Evolutionary conservation across 2,888 invertebrate genomes (phyloP).

Genomic region (Plebejus anna): DNA sequence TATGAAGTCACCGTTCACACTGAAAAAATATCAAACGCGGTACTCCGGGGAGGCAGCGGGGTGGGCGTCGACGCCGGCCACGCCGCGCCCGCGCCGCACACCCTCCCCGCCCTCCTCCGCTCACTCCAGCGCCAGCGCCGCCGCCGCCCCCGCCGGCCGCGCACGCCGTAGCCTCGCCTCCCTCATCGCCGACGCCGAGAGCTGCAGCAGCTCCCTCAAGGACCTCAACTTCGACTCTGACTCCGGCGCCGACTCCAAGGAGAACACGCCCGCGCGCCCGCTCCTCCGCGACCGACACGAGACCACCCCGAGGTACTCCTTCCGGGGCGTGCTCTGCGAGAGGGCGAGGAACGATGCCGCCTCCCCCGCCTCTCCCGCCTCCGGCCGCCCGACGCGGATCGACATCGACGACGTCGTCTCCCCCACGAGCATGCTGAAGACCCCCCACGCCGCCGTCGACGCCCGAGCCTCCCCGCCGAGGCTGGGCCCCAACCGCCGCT

Average conservation of each 20-base stretch:
- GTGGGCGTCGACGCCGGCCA: conserved; percentile 63
- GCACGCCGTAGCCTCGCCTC: conserved; percentile 69
- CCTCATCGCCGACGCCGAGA: conserved; percentile 72
- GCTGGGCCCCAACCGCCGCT: conserved; percentile 57
- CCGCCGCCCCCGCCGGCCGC: conserved; percentile 66
- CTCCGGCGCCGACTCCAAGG: conserved; percentile 69
- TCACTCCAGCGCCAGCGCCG: conserved; percentile 65
- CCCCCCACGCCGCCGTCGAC: conserved; percentile 64
- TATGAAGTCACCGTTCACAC: conserved; percentile 70
- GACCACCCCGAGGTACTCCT: conserved; percentile 62
- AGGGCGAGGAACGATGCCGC: conserved; percentile 55
- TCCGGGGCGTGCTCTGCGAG: conserved; percentile 65
- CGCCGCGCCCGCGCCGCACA: conserved; percentile 63
- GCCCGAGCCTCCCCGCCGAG: conserved; percentile 65
- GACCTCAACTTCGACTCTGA: conserved; percentile 73
- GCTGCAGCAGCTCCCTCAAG: conserved; percentile 74
- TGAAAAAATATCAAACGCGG: conserved; percentile 68
- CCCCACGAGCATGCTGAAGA: conserved; percentile 66
- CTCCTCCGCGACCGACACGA: conserved; percentile 54
- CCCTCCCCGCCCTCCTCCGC: conserved; percentile 70
- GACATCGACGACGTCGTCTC: conserved; percentile 58
- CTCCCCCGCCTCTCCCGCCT: conserved; percentile 28
- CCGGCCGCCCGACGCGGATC: conserved; percentile 63
- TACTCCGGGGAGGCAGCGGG: conserved; percentile 55
- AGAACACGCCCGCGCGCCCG: conserved; percentile 65